These are phyloP conservation scores for Hirtodrosophila histrioides DNA, from an alignment of 2,888 invertebrate genomes.

Conservation along the genomic window DNA sequence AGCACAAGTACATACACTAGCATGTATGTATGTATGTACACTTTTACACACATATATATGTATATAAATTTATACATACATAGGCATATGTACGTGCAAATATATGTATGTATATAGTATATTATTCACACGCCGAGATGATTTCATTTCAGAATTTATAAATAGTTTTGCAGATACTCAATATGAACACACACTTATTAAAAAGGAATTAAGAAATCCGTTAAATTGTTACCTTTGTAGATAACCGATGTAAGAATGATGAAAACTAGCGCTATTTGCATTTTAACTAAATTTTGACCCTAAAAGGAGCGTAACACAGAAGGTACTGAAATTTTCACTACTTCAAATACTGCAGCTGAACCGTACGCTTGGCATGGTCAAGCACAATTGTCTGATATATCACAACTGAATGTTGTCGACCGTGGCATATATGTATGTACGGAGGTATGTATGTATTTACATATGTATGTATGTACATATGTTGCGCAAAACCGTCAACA, in stretches of 20 bases:
- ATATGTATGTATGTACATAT: not conserved
- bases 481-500: constrained; percentile 41
- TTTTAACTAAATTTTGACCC: constrained; percentile 38
- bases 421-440: constrained; percentile 19
- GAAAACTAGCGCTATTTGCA: constrained; percentile 42
- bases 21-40: constrained; percentile 22
- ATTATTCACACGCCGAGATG: constrained; percentile 55
- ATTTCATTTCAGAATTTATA: constrained; percentile 72
- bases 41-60: not conserved
- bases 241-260: constrained; percentile 46
- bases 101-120: constrained; percentile 23
- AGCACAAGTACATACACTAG: not conserved
- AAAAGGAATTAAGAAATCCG: not conserved
- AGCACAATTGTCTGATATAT: constrained; percentile 55
- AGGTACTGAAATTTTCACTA: constrained; percentile 46
- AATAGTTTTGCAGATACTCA: constrained; percentile 55
- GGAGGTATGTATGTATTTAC: not conserved
- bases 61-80: constrained; percentile 20
- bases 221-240: constrained; percentile 33
- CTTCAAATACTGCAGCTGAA: constrained; percentile 30
- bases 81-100: constrained; percentile 17
- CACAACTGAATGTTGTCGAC: constrained; percentile 56
- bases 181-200: constrained; percentile 7
- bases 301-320: constrained; percentile 25
- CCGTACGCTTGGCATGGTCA: constrained; percentile 61